Evolutionary conservation across 2,888 invertebrate species (phyloP).

Genomic region (Neoascia interrupta): DNA sequence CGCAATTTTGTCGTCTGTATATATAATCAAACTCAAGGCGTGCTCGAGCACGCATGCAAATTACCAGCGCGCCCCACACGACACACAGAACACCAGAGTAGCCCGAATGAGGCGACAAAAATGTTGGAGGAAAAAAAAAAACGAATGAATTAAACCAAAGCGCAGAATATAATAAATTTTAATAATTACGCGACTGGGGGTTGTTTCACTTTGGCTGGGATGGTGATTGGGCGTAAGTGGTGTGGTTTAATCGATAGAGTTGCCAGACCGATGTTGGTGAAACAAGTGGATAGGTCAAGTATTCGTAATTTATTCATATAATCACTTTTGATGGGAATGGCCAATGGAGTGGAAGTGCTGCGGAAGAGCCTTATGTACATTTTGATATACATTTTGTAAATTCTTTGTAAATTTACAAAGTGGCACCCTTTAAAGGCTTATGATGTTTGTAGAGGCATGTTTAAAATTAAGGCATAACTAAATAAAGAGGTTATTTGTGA

Average conservation of each 20-base stretch:
- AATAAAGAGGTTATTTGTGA: too few species aligned
- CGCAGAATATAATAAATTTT: slow-evolving; percentile 50
- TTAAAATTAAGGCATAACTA: too few species aligned
- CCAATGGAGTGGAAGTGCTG: neutral
- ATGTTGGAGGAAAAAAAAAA: neutral
- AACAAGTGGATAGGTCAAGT: slow-evolving; percentile 47
- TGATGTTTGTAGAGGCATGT: too few species aligned
- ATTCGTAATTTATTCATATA: neutral
- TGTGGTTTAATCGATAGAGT: slow-evolving; percentile 45
- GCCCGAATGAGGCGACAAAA: neutral
- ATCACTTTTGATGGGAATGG: neutral
- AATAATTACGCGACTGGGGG: slow-evolving; percentile 49
- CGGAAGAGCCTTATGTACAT: too few species aligned
- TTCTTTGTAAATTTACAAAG: too few species aligned
- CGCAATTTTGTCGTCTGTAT: neutral
- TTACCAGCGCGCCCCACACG: slow-evolving; percentile 5
- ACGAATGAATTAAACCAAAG: slow-evolving; percentile 18
- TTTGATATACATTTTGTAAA: too few species aligned
- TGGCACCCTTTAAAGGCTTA: too few species aligned
- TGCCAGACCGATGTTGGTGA: slow-evolving; percentile 22
- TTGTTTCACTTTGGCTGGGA: slow-evolving; percentile 35
- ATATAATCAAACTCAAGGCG: slow-evolving; percentile 46
- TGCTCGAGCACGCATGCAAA: slow-evolving; percentile 54
- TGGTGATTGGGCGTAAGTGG: slow-evolving; percentile 59
- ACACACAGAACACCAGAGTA: neutral